Percentiles rank a stretch among this genome's conserved stretches.
These are phyloP conservation scores for Zoanthus sansibaricus DNA, from an alignment of 92 coral and sea anemone genomes.

Conservation along the genomic window DNA sequence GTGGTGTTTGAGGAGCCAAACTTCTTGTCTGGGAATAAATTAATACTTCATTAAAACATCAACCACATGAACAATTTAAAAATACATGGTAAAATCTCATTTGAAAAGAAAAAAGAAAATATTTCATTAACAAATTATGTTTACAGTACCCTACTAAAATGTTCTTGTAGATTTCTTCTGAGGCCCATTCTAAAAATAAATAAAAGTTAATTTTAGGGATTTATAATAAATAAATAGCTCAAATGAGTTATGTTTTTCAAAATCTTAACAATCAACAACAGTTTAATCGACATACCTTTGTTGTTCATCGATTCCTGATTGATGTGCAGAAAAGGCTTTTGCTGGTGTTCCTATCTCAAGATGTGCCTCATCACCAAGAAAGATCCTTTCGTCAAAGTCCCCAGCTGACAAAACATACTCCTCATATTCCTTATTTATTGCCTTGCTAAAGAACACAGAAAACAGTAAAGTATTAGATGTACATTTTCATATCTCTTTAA, in stretches of 20 bases:
- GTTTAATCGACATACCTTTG: constrained; percentile 63
- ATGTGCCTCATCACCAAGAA: constrained; percentile 92
- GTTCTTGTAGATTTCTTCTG: constrained; percentile 84
- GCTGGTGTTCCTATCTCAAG: constrained; percentile 96
- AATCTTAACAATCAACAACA: neutral
- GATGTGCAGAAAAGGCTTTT: constrained; percentile 68
- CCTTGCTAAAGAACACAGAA: constrained; percentile 56
- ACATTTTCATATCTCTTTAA: no score
- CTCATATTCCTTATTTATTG: constrained; percentile 82
- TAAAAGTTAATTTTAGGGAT: neutral
- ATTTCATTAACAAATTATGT: neutral
- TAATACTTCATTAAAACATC: neutral
- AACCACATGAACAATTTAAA: no score
- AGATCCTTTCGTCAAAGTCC: constrained; percentile 97
- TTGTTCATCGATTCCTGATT: constrained; percentile 77
- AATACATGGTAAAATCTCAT: neutral
- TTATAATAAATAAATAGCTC: neutral
- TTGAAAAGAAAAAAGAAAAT: neutral
- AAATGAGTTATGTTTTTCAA: no score
- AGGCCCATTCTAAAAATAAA: constrained; percentile 70
- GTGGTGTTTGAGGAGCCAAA: constrained; percentile 93
- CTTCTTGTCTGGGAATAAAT: constrained; percentile 80
- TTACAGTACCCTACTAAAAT: constrained; percentile 72
- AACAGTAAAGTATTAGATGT: neutral
- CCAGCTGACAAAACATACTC: constrained; percentile 97